Evolutionary conservation across 2,113 vertebrate species (phyloP).

Genomic region (Leuciscus idus): DNA sequence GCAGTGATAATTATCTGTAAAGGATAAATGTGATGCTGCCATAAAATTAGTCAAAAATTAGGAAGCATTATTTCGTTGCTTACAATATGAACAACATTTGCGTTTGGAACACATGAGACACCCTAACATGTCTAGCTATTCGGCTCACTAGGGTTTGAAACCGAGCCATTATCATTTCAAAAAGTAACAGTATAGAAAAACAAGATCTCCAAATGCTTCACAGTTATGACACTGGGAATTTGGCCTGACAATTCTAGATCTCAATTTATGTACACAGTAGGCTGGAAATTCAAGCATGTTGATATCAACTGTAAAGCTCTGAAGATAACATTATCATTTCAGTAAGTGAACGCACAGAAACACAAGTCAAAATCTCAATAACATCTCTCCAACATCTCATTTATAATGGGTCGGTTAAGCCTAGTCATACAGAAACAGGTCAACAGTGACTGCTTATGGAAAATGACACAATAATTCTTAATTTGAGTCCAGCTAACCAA

Average conservation of each 20-base stretch:
- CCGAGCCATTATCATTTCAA: background rate
- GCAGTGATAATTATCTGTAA: background rate
- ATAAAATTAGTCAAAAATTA: background rate
- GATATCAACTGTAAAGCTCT: background rate
- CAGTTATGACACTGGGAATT: slow-evolving; percentile 20
- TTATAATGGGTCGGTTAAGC: background rate
- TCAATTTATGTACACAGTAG: slow-evolving; percentile 28
- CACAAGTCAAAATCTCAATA: slow-evolving; percentile 11
- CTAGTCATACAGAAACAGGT: slow-evolving; percentile 2
- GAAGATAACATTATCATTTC: slow-evolving; percentile 19
- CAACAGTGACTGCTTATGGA: background rate
- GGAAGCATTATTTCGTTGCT: background rate
- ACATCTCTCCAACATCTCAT: slow-evolving; percentile 21
- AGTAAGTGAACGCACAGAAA: background rate
- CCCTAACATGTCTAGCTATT: background rate
- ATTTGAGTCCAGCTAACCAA: background rate
- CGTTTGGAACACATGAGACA: too few species aligned
- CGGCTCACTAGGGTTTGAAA: background rate
- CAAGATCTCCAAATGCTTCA: slow-evolving; percentile 11
- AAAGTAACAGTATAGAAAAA: slow-evolving; percentile 6
- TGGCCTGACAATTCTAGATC: slow-evolving; percentile 1
- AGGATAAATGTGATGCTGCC: background rate
- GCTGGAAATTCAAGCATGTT: slow-evolving; percentile 12
- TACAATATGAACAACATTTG: background rate
- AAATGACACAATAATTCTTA: background rate